A percentile compares a stretch with the other conserved stretches of the same genome.
Conservation (phyloP, 2,888 invertebrate genomes). For the Arenicola marina region DNA sequence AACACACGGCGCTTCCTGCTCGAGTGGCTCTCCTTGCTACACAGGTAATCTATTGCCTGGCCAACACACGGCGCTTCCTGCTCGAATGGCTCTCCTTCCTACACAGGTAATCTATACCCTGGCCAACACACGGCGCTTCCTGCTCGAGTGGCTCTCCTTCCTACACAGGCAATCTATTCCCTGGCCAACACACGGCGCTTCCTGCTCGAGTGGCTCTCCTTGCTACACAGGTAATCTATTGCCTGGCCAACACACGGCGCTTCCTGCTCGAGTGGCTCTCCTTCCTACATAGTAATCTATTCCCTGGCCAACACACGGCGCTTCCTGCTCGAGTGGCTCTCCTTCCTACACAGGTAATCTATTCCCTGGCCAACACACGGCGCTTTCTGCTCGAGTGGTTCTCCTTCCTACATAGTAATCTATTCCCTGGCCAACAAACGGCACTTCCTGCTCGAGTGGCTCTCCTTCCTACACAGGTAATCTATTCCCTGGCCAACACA, state of each 20-base stretch:
- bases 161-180: slow-evolving; percentile 59
- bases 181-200: too few species aligned
- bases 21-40: background rate
- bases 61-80: background rate
- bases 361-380: background rate
- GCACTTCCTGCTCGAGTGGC: background rate
- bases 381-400: background rate
- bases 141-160: slow-evolving; percentile 67
- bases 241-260: background rate
- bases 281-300: background rate
- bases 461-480: background rate
- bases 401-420: background rate
- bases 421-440: background rate
- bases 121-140: slow-evolving; percentile 85
- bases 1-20: background rate
- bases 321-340: background rate
- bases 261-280: background rate
- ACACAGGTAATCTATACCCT: slow-evolving; percentile 63
- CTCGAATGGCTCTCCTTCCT: background rate
- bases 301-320: background rate
- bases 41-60: background rate
- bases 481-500: background rate
- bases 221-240: background rate
- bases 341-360: background rate
- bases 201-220: background rate